Evolutionary conservation across 2,113 vertebrate genomes (phyloP).

Genomic region (Recurvirostra avosetta): DNA sequence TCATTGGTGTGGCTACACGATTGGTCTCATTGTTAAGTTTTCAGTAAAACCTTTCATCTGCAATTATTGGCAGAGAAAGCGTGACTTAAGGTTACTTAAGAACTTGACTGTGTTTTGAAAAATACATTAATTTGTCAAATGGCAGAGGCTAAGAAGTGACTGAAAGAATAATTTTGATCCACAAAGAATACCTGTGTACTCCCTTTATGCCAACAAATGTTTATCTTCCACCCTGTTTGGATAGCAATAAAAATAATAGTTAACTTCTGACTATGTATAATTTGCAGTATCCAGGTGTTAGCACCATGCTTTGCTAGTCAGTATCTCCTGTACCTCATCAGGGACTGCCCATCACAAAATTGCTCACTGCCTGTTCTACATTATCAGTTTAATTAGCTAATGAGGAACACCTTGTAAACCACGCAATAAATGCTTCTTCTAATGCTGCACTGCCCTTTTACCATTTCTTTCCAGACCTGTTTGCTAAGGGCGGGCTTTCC

Average conservation of each 20-base stretch:
- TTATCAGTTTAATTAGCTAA: not conserved
- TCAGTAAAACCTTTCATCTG: not conserved
- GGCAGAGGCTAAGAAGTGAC: not conserved
- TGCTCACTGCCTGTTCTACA: not conserved
- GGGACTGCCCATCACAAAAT: not conserved
- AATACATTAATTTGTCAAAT: not conserved
- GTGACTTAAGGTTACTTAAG: not conserved
- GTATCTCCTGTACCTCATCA: not conserved
- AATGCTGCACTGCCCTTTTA: rapidly evolving
- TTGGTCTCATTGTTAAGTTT: not conserved
- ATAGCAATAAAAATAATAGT: not conserved
- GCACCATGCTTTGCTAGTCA: no score
- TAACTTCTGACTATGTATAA: not conserved
- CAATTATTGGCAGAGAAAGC: not conserved
- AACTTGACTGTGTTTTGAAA: not conserved
- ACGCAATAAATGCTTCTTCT: rapidly evolving
- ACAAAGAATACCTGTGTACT: rapidly evolving
- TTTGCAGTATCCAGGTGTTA: not conserved
- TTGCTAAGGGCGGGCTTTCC: rapidly evolving
- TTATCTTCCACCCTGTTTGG: not conserved
- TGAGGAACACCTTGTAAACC: not conserved
- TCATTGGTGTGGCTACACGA: not conserved
- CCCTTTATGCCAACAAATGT: not conserved
- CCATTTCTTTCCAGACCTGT: rapidly evolving
- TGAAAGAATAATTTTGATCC: not conserved